phyloP scores from a whole-genome alignment of 2,113 vertebrate genomes.

The Hepsetus odoe region DNA sequence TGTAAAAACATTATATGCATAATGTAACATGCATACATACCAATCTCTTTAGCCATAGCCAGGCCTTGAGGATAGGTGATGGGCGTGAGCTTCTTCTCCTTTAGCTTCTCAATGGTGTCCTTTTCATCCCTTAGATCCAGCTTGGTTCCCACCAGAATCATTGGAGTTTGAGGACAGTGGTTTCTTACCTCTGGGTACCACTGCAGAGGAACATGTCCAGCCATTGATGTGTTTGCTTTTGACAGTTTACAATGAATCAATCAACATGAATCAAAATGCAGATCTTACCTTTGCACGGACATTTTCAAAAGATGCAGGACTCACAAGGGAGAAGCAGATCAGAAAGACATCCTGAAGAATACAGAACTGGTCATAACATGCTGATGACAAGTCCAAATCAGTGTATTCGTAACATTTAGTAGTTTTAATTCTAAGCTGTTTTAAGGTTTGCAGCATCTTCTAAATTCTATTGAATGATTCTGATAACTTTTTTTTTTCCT shows the following conservation, averaged over 20 bases:
- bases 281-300: slow-evolving; percentile 92
- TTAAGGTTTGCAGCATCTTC: no score
- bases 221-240: neutral
- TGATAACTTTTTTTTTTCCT: no score
- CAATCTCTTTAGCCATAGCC: slow-evolving; percentile 98
- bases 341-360: slow-evolving; percentile 90
- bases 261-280: neutral
- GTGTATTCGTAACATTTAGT: no score
- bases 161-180: slow-evolving; percentile 96
- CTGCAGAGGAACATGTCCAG: slow-evolving; percentile 63
- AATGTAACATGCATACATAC: slow-evolving; percentile 68
- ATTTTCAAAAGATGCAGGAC: slow-evolving; percentile 98
- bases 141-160: slow-evolving; percentile 96
- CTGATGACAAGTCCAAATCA: neutral
- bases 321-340: slow-evolving; percentile 98
- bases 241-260: neutral
- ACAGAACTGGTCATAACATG: slow-evolving; percentile 53
- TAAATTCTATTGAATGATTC: no score
- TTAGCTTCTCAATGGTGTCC: slow-evolving; percentile 95
- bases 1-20: no score
- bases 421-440: no score
- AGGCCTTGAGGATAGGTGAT: slow-evolving; percentile 97
- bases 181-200: slow-evolving; percentile 97
- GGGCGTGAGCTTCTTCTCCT: slow-evolving; percentile 95
- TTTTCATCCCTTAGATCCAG: slow-evolving; percentile 96